Conservation (phyloP, 1,140 invertebrate genomes). For the Formica selysi region DNA sequence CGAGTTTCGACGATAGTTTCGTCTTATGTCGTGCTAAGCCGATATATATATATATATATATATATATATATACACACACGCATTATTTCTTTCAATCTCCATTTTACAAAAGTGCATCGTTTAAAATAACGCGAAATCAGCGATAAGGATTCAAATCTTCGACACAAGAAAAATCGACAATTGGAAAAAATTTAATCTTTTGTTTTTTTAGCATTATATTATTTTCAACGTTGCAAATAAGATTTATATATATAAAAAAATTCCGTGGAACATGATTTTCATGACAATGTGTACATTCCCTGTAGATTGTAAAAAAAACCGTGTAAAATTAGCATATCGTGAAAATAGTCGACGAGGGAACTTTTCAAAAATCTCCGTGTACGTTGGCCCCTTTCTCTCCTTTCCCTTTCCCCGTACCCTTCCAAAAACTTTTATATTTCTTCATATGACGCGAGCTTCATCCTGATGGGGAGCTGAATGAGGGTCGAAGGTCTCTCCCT, state of each 20-base stretch:
- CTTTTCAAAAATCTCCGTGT: neutral
- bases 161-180: neutral
- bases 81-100: neutral
- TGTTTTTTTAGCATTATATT: neutral
- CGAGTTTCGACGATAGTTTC: neutral
- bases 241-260: neutral
- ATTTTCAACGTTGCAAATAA: neutral
- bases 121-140: neutral
- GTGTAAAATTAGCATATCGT: neutral
- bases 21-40: neutral
- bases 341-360: neutral
- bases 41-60: too few species aligned
- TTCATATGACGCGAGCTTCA: neutral
- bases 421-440: neutral
- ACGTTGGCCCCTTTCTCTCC: neutral
- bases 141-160: neutral
- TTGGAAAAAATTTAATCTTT: neutral
- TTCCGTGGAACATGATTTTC: neutral
- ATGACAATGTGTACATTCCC: neutral
- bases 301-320: neutral
- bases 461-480: conserved; percentile 1
- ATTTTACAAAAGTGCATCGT: neutral
- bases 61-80: too few species aligned
- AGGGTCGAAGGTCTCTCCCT: conserved; percentile 33
- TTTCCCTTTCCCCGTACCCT: neutral